Evolutionary conservation across 2,113 vertebrate species (phyloP).

Genomic region (Pleuronectes platessa): DNA sequence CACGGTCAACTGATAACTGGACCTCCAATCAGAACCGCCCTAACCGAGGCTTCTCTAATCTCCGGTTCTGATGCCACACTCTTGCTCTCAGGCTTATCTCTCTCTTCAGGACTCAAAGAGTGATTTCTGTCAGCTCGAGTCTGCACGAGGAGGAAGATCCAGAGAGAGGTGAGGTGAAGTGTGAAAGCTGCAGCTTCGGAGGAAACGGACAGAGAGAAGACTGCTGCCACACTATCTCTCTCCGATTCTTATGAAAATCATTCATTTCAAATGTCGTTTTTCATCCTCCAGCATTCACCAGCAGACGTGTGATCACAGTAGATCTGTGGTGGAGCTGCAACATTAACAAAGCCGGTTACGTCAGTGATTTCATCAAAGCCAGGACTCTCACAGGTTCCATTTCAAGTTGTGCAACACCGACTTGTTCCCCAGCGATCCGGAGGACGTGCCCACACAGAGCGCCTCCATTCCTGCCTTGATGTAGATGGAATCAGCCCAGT

Average conservation of each 20-base stretch:
- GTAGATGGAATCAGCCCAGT: slow-evolving; percentile 48
- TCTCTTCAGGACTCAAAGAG: background rate
- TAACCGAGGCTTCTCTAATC: slow-evolving; percentile 27
- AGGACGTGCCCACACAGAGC: slow-evolving; percentile 16
- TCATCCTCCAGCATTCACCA: background rate
- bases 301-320: background rate
- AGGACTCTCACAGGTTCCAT: slow-evolving; percentile 19
- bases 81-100: background rate
- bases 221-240: no score
- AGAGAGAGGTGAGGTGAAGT: slow-evolving; percentile 10
- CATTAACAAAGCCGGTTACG: slow-evolving; percentile 10
- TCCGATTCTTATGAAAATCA: no score
- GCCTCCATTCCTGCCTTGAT: slow-evolving; percentile 59
- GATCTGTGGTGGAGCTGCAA: background rate
- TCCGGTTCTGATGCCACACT: no score
- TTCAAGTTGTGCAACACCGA: slow-evolving; percentile 37
- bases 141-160: background rate
- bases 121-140: no score
- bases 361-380: slow-evolving; percentile 33
- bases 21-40: slow-evolving; percentile 35
- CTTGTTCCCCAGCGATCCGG: slow-evolving; percentile 2
- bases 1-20: slow-evolving; percentile 58
- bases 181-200: slow-evolving; percentile 17
- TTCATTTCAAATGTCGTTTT: background rate
- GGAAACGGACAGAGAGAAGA: background rate